phyloP scores from a whole-genome alignment of 2,888 invertebrate species.

The Nemoura dubitans region DNA sequence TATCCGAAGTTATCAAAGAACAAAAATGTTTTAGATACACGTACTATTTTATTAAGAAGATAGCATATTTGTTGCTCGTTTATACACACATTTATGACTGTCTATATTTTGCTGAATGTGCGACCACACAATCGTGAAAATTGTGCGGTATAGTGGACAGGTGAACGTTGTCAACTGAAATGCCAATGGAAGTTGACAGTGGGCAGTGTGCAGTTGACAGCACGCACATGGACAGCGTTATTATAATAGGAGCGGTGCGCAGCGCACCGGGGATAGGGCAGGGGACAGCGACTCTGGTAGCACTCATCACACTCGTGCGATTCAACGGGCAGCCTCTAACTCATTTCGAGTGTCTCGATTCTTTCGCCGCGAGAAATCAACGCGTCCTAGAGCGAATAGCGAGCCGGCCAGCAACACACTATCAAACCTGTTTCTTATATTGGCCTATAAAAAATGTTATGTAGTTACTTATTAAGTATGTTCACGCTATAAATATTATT shows the following conservation, averaged over 20 bases:
- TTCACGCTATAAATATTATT: constrained; percentile 39
- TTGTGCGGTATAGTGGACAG: background rate
- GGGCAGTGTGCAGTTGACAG: background rate
- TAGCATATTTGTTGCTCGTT: background rate
- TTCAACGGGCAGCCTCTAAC: background rate
- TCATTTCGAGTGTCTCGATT: background rate
- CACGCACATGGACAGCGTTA: too few relatives aligned
- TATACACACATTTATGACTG: background rate
- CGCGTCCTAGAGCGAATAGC: background rate
- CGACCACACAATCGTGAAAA: background rate
- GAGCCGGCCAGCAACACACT: background rate
- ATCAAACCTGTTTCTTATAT: constrained; percentile 38
- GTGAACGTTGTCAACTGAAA: background rate
- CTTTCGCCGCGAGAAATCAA: background rate
- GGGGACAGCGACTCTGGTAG: background rate
- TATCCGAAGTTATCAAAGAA: background rate
- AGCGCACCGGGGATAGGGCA: too few relatives aligned
- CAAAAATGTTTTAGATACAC: background rate
- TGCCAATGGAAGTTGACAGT: background rate
- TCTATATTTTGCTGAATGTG: background rate
- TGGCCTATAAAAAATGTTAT: constrained; percentile 34
- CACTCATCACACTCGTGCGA: background rate
- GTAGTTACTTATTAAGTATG: constrained; percentile 41
- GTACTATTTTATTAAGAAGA: background rate
- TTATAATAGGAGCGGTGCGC: too few relatives aligned